phyloP scores from a whole-genome alignment of 2,113 vertebrate species.

The Oxyura jamaicensis region DNA sequence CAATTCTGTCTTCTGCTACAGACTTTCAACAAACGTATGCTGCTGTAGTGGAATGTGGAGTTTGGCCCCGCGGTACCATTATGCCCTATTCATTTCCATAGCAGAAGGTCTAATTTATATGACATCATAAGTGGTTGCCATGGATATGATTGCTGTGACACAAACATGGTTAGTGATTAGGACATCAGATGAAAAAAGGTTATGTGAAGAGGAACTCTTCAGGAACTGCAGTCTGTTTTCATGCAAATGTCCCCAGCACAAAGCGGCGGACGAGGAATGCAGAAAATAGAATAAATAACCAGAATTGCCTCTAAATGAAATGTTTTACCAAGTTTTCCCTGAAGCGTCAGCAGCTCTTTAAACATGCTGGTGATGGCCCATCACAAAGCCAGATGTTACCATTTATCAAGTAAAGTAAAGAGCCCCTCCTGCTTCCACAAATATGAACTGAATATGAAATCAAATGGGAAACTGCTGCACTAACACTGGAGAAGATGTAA shows the following conservation, averaged over 20 bases:
- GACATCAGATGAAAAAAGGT: conserved; percentile 13
- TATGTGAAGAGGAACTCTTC: conserved; percentile 5
- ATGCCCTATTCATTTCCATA: neutral
- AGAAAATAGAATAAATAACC: conserved; percentile 68
- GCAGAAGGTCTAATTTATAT: neutral
- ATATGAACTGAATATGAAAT: conserved; percentile 68
- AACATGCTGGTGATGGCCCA: conserved; percentile 65
- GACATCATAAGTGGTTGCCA: conserved; percentile 37
- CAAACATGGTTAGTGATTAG: neutral
- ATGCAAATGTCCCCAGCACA: conserved; percentile 38
- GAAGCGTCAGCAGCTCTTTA: conserved; percentile 62
- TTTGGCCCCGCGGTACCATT: neutral
- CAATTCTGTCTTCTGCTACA: neutral
- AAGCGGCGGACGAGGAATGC: neutral
- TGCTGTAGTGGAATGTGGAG: neutral
- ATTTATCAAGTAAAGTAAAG: conserved; percentile 69
- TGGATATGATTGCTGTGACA: neutral
- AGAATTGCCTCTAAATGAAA: conserved; percentile 59
- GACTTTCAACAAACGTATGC: neutral
- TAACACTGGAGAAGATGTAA: conserved; percentile 33
- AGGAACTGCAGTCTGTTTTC: conserved; percentile 27
- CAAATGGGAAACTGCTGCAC: conserved; percentile 46
- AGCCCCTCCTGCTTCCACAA: conserved; percentile 68
- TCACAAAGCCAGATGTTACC: conserved; percentile 71
- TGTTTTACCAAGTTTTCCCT: conserved; percentile 64